These are phyloP conservation scores for Reinhardtius hippoglossoides DNA, from an alignment of 2,113 vertebrate genomes.

Conservation along the genomic window DNA sequence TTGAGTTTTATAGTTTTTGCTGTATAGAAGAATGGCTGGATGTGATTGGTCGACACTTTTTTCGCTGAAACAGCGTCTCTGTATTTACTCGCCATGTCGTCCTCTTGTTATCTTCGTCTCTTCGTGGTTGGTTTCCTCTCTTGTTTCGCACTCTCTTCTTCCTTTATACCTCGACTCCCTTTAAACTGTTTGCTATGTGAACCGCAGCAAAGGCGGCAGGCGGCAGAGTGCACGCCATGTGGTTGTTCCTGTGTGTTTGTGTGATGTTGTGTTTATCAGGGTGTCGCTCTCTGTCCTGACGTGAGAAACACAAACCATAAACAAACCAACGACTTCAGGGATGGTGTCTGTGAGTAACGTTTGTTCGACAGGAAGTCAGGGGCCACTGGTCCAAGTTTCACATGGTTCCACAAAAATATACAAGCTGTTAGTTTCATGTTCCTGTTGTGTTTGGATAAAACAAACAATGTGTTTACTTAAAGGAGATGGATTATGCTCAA, in stretches of 20 bases:
- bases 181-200: conserved; percentile 4
- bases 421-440: background rate
- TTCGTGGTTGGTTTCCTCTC: background rate
- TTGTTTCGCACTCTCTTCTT: conserved; percentile 6
- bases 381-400: background rate
- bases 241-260: background rate
- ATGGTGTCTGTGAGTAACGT: background rate
- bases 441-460: background rate
- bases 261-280: background rate
- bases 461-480: background rate
- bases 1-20: too few species aligned
- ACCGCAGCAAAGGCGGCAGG: background rate
- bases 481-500: too few species aligned
- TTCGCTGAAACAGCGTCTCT: background rate
- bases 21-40: background rate
- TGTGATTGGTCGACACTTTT: conserved; percentile 16
- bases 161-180: background rate
- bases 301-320: too few species aligned
- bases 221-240: background rate
- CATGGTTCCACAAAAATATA: background rate
- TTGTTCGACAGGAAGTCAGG: too few species aligned
- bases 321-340: too few species aligned
- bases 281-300: background rate
- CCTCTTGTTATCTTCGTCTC: conserved; percentile 4
- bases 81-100: background rate